phyloP scores from a whole-genome alignment of 1,140 invertebrate species.

The Latrodectus geometricus region DNA sequence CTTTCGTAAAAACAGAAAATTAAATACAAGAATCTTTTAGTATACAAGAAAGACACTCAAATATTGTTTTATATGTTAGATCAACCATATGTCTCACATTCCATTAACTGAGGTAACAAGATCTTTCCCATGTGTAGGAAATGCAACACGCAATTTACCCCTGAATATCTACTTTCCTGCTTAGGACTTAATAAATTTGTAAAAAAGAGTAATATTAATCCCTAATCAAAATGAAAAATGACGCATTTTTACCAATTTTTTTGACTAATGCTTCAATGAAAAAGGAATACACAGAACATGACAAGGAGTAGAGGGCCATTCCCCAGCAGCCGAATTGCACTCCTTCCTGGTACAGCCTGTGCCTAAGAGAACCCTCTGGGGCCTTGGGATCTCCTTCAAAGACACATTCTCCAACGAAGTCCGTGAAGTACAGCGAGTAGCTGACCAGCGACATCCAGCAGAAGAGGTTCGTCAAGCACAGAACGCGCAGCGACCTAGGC shows the following conservation, averaged over 20 bases:
- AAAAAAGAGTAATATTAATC: too few species aligned
- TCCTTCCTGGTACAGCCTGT: conserved; percentile 85
- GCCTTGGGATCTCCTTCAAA: conserved; percentile 91
- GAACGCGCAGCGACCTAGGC: conserved; percentile 85
- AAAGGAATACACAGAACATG: conserved; percentile 91
- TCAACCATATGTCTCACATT: too few species aligned
- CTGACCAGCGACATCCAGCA: conserved; percentile 98
- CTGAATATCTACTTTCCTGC: too few species aligned
- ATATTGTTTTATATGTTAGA: too few species aligned
- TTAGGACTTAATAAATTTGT: too few species aligned
- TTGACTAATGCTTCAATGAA: conserved; percentile 89
- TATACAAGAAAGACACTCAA: too few species aligned
- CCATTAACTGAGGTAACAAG: too few species aligned
- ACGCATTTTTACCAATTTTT: conserved; percentile 77
- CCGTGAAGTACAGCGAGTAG: conserved; percentile 96
- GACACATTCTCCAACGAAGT: conserved; percentile 96
- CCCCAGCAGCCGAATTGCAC: conserved; percentile 95
- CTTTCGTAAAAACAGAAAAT: too few species aligned
- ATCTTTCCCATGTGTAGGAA: too few species aligned
- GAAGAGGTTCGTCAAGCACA: conserved; percentile 94
- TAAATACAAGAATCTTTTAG: too few species aligned
- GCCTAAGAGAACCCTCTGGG: conserved; percentile 74
- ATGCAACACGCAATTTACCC: too few species aligned
- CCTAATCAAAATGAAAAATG: background rate
- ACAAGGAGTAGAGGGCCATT: conserved; percentile 96